These are phyloP conservation scores for Ditylenchus dipsaci DNA, from an alignment of 1,140 invertebrate genomes.

Conservation along the genomic window DNA sequence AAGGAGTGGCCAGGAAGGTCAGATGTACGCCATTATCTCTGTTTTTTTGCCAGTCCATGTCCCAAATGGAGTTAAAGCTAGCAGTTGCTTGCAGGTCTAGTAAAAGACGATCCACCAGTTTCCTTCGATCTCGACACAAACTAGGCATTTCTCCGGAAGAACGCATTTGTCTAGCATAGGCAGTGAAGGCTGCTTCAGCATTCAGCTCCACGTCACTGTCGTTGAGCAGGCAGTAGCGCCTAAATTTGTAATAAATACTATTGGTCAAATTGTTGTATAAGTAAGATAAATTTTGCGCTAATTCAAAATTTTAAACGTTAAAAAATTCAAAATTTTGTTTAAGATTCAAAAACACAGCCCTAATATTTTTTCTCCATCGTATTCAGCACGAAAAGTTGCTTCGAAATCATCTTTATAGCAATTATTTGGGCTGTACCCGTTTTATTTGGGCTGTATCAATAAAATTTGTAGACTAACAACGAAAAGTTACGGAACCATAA, in stretches of 20 bases:
- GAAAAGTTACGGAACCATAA: no score
- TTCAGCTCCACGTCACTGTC: constrained; percentile 50
- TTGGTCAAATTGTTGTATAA: neutral
- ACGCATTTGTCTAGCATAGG: constrained; percentile 53
- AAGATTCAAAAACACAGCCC: no score
- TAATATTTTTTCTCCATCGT: no score
- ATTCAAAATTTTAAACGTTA: no score
- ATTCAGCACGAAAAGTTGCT: no score
- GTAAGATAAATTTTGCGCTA: neutral
- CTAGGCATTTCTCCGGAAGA: constrained; percentile 39
- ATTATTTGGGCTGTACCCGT: no score
- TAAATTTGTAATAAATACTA: constrained; percentile 6
- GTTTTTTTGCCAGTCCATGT: constrained; percentile 41
- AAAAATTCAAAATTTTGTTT: neutral
- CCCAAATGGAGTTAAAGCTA: constrained; percentile 40
- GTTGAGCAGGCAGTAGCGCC: constrained; percentile 56
- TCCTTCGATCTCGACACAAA: constrained; percentile 43
- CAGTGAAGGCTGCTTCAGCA: constrained; percentile 49
- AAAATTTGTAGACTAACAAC: no score
- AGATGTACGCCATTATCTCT: constrained; percentile 51
- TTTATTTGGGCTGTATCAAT: no score
- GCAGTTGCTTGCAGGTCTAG: constrained; percentile 51
- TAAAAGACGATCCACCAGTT: constrained; percentile 49
- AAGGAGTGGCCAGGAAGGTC: constrained; percentile 53
- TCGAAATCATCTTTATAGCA: no score